Evolutionary conservation across 1,140 invertebrate genomes (phyloP).

Genomic region (Coptotermes formosanus): DNA sequence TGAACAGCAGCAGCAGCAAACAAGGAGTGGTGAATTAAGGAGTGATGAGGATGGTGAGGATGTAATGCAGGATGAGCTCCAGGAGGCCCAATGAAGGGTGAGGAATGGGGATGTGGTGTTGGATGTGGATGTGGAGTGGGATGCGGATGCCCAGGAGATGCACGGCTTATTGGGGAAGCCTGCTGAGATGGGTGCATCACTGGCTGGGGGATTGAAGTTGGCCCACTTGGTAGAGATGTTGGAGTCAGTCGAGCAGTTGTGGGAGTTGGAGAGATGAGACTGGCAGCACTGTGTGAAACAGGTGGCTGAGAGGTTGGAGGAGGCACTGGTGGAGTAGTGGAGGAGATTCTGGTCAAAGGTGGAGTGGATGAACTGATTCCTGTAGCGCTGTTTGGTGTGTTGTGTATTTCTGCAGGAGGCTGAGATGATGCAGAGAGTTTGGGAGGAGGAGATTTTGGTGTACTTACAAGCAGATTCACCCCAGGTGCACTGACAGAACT

Average conservation of each 20-base stretch:
- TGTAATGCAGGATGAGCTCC: constrained; percentile 38
- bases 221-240: constrained; percentile 42
- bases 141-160: constrained; percentile 54
- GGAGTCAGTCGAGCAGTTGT: constrained; percentile 56
- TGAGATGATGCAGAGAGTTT: not conserved
- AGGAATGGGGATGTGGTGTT: constrained; percentile 30
- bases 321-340: constrained; percentile 24
- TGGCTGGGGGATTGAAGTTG: constrained; percentile 64
- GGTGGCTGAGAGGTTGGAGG: constrained; percentile 45
- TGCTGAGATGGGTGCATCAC: constrained; percentile 68
- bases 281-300: constrained; percentile 44
- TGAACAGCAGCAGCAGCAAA: constrained; percentile 62
- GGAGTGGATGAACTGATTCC: not conserved
- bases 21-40: constrained; percentile 65
- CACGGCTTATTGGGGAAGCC: constrained; percentile 52
- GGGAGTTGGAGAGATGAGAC: constrained; percentile 45
- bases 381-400: not conserved
- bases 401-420: constrained; percentile 40
- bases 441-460: constrained; percentile 49
- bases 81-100: constrained; percentile 30
- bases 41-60: constrained; percentile 59
- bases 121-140: constrained; percentile 34
- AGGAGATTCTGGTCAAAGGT: constrained; percentile 2
- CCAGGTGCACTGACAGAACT: constrained; percentile 34
- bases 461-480: constrained; percentile 31